These are phyloP conservation scores for Leptura quadrifasciata DNA, from an alignment of 2,888 invertebrate species.

Conservation along the genomic window DNA sequence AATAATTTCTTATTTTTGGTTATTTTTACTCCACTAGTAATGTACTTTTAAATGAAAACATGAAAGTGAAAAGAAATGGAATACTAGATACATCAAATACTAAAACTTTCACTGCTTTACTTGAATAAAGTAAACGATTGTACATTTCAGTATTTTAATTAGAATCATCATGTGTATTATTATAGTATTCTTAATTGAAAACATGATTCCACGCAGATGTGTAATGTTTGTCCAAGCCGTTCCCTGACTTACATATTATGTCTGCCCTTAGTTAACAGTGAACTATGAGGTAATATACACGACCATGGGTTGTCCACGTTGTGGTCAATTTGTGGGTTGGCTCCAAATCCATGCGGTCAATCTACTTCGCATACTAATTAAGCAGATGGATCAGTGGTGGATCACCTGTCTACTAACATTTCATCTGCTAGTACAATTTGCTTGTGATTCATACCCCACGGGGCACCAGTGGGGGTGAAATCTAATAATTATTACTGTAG, in stretches of 20 bases:
- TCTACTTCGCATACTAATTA: slow-evolving; percentile 56
- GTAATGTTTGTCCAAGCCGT: too few relatives aligned
- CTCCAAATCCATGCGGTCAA: slow-evolving; percentile 46
- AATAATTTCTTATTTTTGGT: too few relatives aligned
- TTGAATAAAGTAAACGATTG: too few relatives aligned
- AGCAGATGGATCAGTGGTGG: slow-evolving; percentile 62
- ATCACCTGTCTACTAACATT: slow-evolving; percentile 64
- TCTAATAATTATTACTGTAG: slow-evolving; percentile 45
- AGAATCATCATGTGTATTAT: too few relatives aligned
- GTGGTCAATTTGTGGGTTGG: slow-evolving; percentile 44
- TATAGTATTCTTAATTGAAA: too few relatives aligned
- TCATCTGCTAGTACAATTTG: slow-evolving; percentile 68
- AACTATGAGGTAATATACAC: slow-evolving; percentile 1
- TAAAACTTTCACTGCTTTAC: too few relatives aligned
- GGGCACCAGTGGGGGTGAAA: slow-evolving; percentile 50
- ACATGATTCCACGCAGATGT: too few relatives aligned
- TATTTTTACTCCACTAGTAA: too few relatives aligned
- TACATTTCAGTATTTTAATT: too few relatives aligned
- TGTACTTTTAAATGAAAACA: too few relatives aligned
- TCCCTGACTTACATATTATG: neutral
- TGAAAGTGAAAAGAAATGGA: too few relatives aligned
- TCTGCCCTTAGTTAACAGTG: neutral
- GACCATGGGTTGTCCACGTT: slow-evolving; percentile 29
- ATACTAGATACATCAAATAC: too few relatives aligned
- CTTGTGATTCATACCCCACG: slow-evolving; percentile 66